phyloP scores from a whole-genome alignment of 1,140 invertebrate genomes.

The Penaeus indicus region DNA sequence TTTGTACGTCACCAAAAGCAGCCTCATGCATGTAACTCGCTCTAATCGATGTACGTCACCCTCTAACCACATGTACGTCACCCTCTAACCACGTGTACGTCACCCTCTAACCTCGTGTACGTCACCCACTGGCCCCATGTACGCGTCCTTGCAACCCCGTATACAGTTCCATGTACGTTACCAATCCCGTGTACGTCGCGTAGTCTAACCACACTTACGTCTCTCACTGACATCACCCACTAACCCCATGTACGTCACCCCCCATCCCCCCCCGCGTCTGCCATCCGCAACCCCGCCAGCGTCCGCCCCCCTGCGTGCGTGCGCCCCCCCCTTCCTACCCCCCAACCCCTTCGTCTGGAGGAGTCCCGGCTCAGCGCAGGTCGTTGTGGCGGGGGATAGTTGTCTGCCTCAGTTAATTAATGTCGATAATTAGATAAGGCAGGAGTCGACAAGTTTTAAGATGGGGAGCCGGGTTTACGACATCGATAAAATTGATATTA shows the following conservation, averaged over 20 bases:
- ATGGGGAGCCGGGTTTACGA: conserved; percentile 47
- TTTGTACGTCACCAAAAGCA: too few relatives aligned
- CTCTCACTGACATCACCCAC: too few relatives aligned
- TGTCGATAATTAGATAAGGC: conserved; percentile 58
- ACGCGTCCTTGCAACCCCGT: too few relatives aligned
- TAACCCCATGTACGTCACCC: not conserved
- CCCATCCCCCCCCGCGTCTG: not conserved
- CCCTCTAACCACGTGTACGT: too few relatives aligned
- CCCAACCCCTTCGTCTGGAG: not conserved
- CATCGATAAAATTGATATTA: conserved; percentile 61
- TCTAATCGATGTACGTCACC: too few relatives aligned
- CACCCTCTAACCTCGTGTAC: too few relatives aligned
- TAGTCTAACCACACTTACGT: too few relatives aligned
- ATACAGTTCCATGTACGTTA: too few relatives aligned
- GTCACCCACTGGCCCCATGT: too few relatives aligned
- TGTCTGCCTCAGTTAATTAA: conserved; percentile 57
- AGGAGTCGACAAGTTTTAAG: conserved; percentile 58
- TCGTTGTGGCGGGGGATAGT: conserved; percentile 14
- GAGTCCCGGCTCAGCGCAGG: not conserved
- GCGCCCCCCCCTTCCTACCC: not conserved
- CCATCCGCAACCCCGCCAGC: not conserved
- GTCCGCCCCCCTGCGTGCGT: not conserved
- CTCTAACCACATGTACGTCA: too few relatives aligned
- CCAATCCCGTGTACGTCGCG: too few relatives aligned
- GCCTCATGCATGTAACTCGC: too few relatives aligned